These are phyloP conservation scores for Gisinianus flammeolus DNA, from an alignment of 2,888 invertebrate species.

Conservation along the genomic window DNA sequence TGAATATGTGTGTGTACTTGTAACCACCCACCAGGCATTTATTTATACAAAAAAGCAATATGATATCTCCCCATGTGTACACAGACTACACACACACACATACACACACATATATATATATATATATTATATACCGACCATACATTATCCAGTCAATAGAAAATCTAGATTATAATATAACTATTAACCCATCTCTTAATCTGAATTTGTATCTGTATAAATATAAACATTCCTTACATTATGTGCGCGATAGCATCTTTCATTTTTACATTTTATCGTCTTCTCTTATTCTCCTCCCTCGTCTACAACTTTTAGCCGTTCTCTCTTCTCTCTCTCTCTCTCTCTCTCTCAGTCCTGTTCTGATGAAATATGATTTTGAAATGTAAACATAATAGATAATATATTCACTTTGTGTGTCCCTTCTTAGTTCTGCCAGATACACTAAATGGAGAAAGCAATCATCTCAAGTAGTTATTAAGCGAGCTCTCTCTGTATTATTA, in stretches of 20 bases:
- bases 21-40: slow-evolving; percentile 9
- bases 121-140: neutral
- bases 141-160: neutral
- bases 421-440: neutral
- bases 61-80: neutral
- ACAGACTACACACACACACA: too few species aligned
- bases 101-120: too few species aligned
- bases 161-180: neutral
- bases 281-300: neutral
- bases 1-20: slow-evolving; percentile 4
- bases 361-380: slow-evolving; percentile 37
- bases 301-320: neutral
- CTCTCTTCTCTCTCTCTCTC: neutral
- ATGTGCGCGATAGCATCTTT: too few species aligned
- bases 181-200: slow-evolving; percentile 20
- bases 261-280: neutral
- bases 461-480: slow-evolving; percentile 31
- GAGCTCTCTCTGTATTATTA: neutral
- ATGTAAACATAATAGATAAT: slow-evolving; percentile 38
- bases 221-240: too few species aligned
- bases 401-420: slow-evolving; percentile 28
- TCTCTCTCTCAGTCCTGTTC: too few species aligned
- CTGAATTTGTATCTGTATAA: neutral
- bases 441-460: slow-evolving; percentile 35
- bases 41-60: slow-evolving; percentile 22